Percentiles rank a stretch among this genome's conserved stretches.
Conservation (phyloP, 2,888 invertebrate genomes). For the Eremobia ochroleuca region DNA sequence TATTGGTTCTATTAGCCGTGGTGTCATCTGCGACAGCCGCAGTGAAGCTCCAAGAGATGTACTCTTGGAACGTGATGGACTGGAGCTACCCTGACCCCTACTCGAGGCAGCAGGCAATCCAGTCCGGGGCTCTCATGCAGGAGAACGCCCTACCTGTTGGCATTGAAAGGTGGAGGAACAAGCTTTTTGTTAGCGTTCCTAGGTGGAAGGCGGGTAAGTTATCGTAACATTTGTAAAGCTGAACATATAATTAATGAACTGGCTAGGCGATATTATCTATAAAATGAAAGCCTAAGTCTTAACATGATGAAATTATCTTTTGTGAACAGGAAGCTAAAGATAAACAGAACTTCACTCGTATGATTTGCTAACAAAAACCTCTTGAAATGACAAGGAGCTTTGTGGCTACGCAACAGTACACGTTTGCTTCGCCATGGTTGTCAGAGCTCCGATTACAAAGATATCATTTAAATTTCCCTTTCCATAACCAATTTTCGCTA, state of each 20-base stretch:
- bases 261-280: background rate
- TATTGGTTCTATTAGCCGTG: constrained; percentile 75
- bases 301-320: background rate
- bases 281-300: background rate
- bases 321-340: background rate
- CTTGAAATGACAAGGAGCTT: background rate
- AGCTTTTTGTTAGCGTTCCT: constrained; percentile 95
- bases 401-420: background rate
- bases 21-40: constrained; percentile 81
- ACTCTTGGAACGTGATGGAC: constrained; percentile 94
- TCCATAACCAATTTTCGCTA: background rate
- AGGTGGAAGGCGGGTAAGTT: constrained; percentile 94
- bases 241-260: background rate
- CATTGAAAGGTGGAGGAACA: constrained; percentile 95
- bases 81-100: constrained; percentile 93
- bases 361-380: background rate
- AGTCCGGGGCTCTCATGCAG: constrained; percentile 93
- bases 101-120: constrained; percentile 92
- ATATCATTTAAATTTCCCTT: background rate
- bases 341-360: background rate
- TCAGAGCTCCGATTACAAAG: background rate
- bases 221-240: background rate
- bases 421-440: background rate
- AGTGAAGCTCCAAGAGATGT: constrained; percentile 93
- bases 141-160: constrained; percentile 96